Evolutionary conservation across 2,888 invertebrate genomes (phyloP).

Genomic region (Bimastos eiseni): DNA sequence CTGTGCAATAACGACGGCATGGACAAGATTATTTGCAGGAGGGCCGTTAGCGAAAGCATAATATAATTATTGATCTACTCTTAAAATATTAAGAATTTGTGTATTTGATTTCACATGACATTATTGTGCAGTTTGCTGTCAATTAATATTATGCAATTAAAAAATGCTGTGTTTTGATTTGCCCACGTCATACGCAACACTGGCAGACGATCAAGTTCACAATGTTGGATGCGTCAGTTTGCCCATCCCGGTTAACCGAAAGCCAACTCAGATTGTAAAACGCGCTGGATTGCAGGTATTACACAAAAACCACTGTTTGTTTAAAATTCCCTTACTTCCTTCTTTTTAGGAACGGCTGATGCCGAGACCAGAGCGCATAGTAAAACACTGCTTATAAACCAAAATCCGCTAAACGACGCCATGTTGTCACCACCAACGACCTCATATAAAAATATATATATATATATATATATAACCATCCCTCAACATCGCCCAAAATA

Average conservation of each 20-base stretch:
- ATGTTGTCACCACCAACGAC: neutral
- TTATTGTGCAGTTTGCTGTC: neutral
- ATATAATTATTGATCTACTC: no score
- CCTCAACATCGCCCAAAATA: neutral
- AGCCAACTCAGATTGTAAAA: neutral
- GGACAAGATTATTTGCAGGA: neutral
- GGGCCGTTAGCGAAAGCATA: no score
- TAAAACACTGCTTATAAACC: neutral
- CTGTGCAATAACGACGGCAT: no score
- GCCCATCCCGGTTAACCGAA: neutral
- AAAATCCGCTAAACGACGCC: neutral
- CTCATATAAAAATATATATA: no score
- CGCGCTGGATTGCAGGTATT: neutral
- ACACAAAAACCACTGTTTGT: neutral
- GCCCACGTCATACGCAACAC: neutral
- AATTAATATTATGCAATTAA: neutral
- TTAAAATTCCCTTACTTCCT: slow-evolving; percentile 15
- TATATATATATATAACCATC: no score
- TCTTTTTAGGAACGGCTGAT: slow-evolving; percentile 27
- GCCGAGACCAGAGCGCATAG: neutral
- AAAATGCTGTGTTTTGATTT: no score
- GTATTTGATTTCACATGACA: neutral
- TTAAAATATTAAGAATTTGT: neutral
- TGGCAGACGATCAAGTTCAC: neutral
- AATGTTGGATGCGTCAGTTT: neutral